phyloP scores from a whole-genome alignment of 1,140 invertebrate genomes.

The Drosophila quadrilineata region DNA sequence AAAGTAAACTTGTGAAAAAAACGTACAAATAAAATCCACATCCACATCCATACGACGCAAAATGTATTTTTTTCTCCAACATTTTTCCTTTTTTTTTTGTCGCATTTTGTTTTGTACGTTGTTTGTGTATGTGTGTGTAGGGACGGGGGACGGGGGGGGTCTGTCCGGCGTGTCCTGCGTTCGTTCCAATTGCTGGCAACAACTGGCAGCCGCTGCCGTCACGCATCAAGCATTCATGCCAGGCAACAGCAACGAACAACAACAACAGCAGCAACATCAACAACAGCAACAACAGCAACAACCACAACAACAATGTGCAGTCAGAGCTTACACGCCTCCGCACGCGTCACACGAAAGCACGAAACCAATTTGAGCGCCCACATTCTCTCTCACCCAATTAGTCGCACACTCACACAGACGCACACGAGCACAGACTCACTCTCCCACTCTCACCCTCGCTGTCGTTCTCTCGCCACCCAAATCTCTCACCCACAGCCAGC shows the following conservation, averaged over 20 bases:
- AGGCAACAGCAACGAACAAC: slow-evolving; percentile 42
- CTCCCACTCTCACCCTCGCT: neutral
- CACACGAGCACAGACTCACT: slow-evolving; percentile 3
- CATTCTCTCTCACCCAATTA: slow-evolving; percentile 79
- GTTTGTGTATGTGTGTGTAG: slow-evolving; percentile 1
- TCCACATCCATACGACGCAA: slow-evolving; percentile 51
- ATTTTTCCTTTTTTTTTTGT: slow-evolving; percentile 13
- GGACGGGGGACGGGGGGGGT: slow-evolving; percentile 7
- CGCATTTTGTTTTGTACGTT: neutral
- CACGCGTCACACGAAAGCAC: slow-evolving; percentile 78
- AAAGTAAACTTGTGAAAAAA: slow-evolving; percentile 49
- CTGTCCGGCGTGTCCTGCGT: slow-evolving; percentile 22
- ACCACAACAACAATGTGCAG: slow-evolving; percentile 14
- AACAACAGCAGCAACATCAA: slow-evolving; percentile 19
- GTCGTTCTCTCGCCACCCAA: slow-evolving; percentile 13
- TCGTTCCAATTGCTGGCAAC: slow-evolving; percentile 75
- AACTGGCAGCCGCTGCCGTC: slow-evolving; percentile 69
- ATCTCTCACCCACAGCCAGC: slow-evolving; percentile 30
- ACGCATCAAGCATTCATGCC: slow-evolving; percentile 78
- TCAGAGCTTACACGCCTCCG: slow-evolving; percentile 72
- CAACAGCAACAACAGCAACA: slow-evolving; percentile 20
- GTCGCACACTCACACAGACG: slow-evolving; percentile 61
- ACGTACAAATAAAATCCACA: slow-evolving; percentile 63
- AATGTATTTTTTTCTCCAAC: slow-evolving; percentile 56
- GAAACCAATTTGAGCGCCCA: slow-evolving; percentile 79